These are phyloP conservation scores for Venturia canescens DNA, from an alignment of 1,140 invertebrate genomes.

Conservation along the genomic window DNA sequence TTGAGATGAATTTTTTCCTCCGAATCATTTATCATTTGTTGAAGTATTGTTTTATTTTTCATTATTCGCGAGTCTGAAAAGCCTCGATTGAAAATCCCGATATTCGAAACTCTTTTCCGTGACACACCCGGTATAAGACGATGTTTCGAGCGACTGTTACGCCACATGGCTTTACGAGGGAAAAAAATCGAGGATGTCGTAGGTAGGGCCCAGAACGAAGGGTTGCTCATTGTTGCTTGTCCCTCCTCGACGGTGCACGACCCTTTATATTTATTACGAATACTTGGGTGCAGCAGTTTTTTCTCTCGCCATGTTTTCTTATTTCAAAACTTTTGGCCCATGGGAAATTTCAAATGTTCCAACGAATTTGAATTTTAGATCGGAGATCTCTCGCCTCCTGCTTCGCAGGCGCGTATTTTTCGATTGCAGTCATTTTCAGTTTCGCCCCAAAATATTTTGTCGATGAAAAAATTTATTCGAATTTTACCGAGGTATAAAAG, in stretches of 20 bases:
- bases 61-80: slow-evolving; percentile 1
- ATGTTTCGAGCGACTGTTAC: slow-evolving; percentile 49
- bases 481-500: no score
- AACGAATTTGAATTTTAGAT: no score
- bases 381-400: no score
- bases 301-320: no score
- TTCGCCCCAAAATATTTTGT: no score
- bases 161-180: slow-evolving; percentile 46
- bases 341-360: no score
- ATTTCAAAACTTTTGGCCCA: no score
- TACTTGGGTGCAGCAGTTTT: slow-evolving; percentile 7
- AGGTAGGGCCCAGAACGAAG: slow-evolving; percentile 38
- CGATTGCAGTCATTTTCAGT: no score
- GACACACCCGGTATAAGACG: slow-evolving; percentile 46
- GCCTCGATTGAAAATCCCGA: slow-evolving; percentile 10
- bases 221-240: slow-evolving; percentile 33
- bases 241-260: background rate
- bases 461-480: no score
- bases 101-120: background rate
- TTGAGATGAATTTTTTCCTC: no score
- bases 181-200: slow-evolving; percentile 41
- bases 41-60: background rate
- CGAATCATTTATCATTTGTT: no score
- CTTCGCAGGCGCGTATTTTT: no score
- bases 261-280: background rate